Evolutionary conservation across 2,797 vertebrate genomes (phyloP).

Genomic region (Acanthornis magna): DNA sequence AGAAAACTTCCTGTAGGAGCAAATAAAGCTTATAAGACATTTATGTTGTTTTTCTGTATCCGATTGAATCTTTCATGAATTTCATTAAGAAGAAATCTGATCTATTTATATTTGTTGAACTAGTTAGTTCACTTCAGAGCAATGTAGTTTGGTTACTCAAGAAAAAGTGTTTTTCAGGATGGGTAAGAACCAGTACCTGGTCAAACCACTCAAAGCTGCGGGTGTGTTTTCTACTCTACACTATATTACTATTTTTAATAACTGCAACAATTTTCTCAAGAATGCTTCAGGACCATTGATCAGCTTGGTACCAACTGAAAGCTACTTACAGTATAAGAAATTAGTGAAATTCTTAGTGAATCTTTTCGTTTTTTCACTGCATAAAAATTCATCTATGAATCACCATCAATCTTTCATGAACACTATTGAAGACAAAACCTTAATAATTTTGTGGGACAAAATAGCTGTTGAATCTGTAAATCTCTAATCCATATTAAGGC

Average conservation of each 20-base stretch:
- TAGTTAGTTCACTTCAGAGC: neutral
- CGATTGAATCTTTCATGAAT: neutral
- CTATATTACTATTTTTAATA: neutral
- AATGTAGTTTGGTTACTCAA: neutral
- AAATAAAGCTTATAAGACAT: neutral
- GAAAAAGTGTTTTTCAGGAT: neutral
- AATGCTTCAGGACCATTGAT: neutral
- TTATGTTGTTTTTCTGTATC: neutral
- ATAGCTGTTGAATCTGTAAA: neutral
- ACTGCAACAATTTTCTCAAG: neutral
- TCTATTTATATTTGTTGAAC: neutral
- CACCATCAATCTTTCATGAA: fast-evolving
- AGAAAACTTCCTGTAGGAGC: neutral
- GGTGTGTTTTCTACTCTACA: neutral
- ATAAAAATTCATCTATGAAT: neutral
- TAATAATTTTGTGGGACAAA: neutral
- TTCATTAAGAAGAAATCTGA: neutral
- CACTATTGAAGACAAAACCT: neutral
- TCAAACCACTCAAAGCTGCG: neutral
- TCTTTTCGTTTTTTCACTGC: neutral
- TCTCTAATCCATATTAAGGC: neutral
- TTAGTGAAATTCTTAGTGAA: neutral
- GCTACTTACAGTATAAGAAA: neutral
- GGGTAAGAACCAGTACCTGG: neutral
- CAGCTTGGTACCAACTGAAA: neutral